phyloP scores from a whole-genome alignment of 2,888 invertebrate genomes.

The Pseudeuparius sepicola region DNA sequence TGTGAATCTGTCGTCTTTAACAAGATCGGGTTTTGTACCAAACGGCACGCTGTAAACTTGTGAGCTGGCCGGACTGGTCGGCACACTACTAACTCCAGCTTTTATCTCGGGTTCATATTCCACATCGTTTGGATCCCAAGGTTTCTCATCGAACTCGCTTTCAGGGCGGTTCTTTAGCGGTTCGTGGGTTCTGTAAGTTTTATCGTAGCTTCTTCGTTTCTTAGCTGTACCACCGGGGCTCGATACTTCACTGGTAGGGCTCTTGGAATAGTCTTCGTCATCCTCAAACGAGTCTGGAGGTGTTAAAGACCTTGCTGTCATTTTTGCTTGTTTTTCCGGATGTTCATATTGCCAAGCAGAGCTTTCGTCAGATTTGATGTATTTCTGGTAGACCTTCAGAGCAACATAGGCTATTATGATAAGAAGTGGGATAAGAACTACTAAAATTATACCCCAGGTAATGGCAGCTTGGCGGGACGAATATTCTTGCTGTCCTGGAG shows the following conservation, averaged over 20 bases:
- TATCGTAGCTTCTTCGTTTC: slow-evolving; percentile 68
- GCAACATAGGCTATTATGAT: slow-evolving; percentile 51
- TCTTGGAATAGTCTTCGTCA: slow-evolving; percentile 32
- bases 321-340: slow-evolving; percentile 16
- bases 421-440: slow-evolving; percentile 64
- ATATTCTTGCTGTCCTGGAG: slow-evolving; percentile 75
- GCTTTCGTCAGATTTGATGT: slow-evolving; percentile 27
- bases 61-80: slow-evolving; percentile 18
- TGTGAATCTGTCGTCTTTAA: slow-evolving; percentile 19
- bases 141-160: slow-evolving; percentile 71
- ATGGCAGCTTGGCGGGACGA: slow-evolving; percentile 64
- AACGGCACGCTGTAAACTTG: slow-evolving; percentile 24
- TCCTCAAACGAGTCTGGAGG: slow-evolving; percentile 27
- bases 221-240: slow-evolving; percentile 37
- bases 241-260: slow-evolving; percentile 28
- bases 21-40: slow-evolving; percentile 24
- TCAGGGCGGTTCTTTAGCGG: slow-evolving; percentile 62
- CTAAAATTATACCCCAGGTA: slow-evolving; percentile 67
- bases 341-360: slow-evolving; percentile 34
- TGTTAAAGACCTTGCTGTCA: slow-evolving; percentile 20
- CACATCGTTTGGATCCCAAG: slow-evolving; percentile 51
- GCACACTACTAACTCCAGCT: slow-evolving; percentile 15
- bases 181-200: slow-evolving; percentile 75
- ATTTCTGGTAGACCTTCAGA: slow-evolving; percentile 50
- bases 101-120: slow-evolving; percentile 21